Percentiles rank a stretch among this genome's conserved stretches.
phyloP scores from a whole-genome alignment of 2,888 invertebrate genomes.

The Cynaeus angustus region DNA sequence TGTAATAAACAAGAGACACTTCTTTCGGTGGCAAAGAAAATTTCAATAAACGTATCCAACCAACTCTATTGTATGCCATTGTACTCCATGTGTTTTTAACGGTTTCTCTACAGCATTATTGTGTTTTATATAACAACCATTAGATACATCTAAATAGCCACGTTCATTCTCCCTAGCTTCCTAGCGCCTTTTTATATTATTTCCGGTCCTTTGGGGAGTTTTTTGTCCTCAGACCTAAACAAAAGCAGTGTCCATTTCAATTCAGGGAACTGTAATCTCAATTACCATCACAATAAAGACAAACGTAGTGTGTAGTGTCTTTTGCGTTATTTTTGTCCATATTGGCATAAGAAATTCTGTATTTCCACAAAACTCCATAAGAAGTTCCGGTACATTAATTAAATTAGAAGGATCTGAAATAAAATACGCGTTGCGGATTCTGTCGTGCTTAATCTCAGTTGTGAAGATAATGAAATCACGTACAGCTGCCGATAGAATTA shows the following conservation, averaged over 20 bases:
- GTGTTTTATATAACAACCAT: constrained; percentile 40
- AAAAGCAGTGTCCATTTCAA: constrained; percentile 20
- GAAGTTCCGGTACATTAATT: too few species aligned
- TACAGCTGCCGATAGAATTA: constrained; percentile 15
- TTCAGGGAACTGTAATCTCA: not conserved
- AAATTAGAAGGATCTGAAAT: not conserved
- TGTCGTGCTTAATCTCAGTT: constrained; percentile 3
- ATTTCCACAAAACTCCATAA: too few species aligned
- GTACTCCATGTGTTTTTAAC: constrained; percentile 35
- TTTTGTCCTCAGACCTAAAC: constrained; percentile 8
- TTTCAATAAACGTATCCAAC: constrained; percentile 22
- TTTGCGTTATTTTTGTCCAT: too few species aligned
- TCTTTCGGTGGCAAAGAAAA: constrained; percentile 18
- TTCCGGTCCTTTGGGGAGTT: constrained; percentile 14
- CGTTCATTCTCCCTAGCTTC: constrained; percentile 13
- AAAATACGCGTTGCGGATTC: not conserved
- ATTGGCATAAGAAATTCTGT: too few species aligned
- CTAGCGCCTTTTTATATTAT: constrained; percentile 14
- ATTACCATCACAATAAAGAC: constrained; percentile 14
- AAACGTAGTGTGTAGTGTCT: not conserved
- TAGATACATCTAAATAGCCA: constrained; percentile 34
- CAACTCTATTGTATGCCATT: constrained; percentile 15
- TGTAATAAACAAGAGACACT: constrained; percentile 27
- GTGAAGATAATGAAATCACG: constrained; percentile 13
- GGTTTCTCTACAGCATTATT: constrained; percentile 32